Evolutionary conservation across 1,140 invertebrate genomes (phyloP).

Genomic region (Gryllus bimaculatus): DNA sequence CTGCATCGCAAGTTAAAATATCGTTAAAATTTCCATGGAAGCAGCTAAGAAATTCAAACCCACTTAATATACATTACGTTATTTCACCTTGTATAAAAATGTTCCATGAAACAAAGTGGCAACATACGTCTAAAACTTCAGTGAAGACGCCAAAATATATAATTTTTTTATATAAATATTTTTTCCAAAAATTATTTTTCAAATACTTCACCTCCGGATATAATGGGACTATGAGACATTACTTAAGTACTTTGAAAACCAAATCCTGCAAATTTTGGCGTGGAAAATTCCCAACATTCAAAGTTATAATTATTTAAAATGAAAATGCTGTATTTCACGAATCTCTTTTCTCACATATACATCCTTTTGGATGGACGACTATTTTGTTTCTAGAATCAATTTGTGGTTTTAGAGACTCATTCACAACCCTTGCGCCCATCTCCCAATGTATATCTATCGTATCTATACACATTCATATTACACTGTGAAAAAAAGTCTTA

Average conservation of each 20-base stretch:
- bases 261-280: neutral
- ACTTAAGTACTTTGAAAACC: neutral
- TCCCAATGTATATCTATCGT: too few species aligned
- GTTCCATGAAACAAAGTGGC: neutral
- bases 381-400: too few species aligned
- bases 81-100: neutral
- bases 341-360: neutral
- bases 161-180: too few species aligned
- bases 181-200: neutral
- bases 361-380: too few species aligned
- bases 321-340: neutral
- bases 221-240: neutral
- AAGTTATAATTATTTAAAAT: neutral
- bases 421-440: too few species aligned
- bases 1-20: neutral
- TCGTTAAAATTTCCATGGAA: neutral
- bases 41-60: neutral
- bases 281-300: neutral
- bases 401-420: too few species aligned
- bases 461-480: too few species aligned
- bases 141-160: neutral
- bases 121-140: neutral
- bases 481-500: too few species aligned
- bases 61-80: too few species aligned
- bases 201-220: neutral